Evolutionary conservation across 2,797 vertebrate species (phyloP), one percentile per base, ranked within the genome.

Genomic region (Rachycentron canadum): DNA sequence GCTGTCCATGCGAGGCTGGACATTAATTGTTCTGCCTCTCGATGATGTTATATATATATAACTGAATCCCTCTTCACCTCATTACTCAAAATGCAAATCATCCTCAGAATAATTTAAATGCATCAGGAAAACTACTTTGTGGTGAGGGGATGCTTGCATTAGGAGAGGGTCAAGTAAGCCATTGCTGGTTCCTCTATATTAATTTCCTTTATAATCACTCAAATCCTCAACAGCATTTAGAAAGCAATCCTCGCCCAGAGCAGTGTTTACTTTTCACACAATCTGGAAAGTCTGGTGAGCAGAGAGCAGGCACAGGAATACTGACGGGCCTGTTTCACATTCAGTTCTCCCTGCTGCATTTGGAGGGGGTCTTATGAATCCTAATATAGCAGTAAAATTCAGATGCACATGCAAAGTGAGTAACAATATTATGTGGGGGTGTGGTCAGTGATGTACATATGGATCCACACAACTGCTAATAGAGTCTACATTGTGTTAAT

Each of bases 211-310:
- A 82, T 86, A 86, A 91, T 91, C 68, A 14, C 68, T 80, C 36
- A 86, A 83, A 89, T 87, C 83, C 86, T 90, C 69, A 52, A 69
- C 83, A 88, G 88, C 84, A 21, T 90, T 91, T 88, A 86, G 81
- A 86, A 82, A 80, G 65, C 70, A 81, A 78, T 88, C 80, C 80
- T 86, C 1, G 40, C 82, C 82, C 56, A 62, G 32, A 79, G 82
- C 76, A 1, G 19, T 87, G 82, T 89, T 91, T 90, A 86, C 83
- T 88, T 72, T 86, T 59, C 61, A 78, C 74, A 82, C 81, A 90
- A 83, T 84, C 79, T 77, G 63, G 38, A 73, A 80, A 83, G 82
- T 76, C 52, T 82, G 57, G 25, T 67, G 81, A 71, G 62, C 32
- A 36, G 77, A 69, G 66, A 77, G 58, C 30, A 79, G 40, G 57